A percentile compares a stretch with the other conserved stretches of the same genome.
Conservation (phyloP, 2,888 invertebrate genomes). For the Hofmannophila pseudospretella region DNA sequence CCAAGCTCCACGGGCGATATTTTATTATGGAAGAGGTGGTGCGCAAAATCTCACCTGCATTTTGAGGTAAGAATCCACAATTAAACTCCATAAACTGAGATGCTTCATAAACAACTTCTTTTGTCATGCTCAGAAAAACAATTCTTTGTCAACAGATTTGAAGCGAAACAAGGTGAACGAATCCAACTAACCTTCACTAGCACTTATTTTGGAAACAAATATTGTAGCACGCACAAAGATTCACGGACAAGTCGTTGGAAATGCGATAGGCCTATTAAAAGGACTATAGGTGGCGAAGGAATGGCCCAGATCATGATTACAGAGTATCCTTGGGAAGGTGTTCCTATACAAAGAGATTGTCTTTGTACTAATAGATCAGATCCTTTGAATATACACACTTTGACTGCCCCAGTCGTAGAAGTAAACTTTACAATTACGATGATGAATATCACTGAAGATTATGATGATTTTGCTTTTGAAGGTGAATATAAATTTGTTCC, state of each 20-base stretch:
- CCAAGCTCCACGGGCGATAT: slow-evolving; percentile 87
- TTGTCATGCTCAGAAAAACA: too few relatives aligned
- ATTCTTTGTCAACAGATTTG: slow-evolving; percentile 71
- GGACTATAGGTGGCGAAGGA: slow-evolving; percentile 70
- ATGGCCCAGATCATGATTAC: slow-evolving; percentile 80
- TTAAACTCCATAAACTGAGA: not conserved
- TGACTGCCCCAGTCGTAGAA: slow-evolving; percentile 84
- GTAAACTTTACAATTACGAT: slow-evolving; percentile 85
- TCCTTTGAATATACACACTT: slow-evolving; percentile 80
- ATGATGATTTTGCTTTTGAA: slow-evolving; percentile 87
- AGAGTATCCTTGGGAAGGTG: slow-evolving; percentile 84
- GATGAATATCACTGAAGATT: slow-evolving; percentile 90
- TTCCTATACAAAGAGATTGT: slow-evolving; percentile 84
- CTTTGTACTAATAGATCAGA: slow-evolving; percentile 84
- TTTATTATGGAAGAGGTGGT: slow-evolving; percentile 90
- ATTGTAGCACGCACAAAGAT: slow-evolving; percentile 82
- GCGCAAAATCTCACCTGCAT: slow-evolving; percentile 85
- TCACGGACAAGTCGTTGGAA: slow-evolving; percentile 82
- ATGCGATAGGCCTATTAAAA: slow-evolving; percentile 77
- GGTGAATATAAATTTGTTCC: slow-evolving; percentile 83
- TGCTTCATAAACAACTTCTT: not conserved
- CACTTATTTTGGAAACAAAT: slow-evolving; percentile 83
- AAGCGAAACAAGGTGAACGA: slow-evolving; percentile 82
- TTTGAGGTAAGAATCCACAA: slow-evolving; percentile 69
- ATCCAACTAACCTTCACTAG: slow-evolving; percentile 83